Conservation (phyloP, 1,140 invertebrate genomes). For the Sinella curviseta region DNA sequence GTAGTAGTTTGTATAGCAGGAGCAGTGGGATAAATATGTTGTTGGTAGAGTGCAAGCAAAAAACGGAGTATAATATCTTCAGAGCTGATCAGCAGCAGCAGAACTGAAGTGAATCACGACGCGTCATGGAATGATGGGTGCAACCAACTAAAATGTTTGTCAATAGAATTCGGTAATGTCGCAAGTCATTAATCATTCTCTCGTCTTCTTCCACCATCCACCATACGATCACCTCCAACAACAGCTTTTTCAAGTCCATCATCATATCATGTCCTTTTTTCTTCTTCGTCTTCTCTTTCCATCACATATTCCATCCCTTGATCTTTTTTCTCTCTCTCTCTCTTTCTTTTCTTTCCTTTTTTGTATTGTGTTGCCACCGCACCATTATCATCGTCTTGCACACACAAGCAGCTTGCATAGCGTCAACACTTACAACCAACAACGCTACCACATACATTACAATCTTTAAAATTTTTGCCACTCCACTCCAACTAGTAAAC, state of each 20-base stretch:
- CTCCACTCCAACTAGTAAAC: too few relatives aligned
- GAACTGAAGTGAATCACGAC: constrained; percentile 12
- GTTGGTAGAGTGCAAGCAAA: too few relatives aligned
- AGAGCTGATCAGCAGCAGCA: background rate
- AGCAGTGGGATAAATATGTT: too few relatives aligned
- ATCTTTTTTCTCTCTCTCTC: constrained; percentile 7
- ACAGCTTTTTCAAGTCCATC: background rate
- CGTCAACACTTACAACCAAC: background rate
- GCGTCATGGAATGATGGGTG: constrained; percentile 49
- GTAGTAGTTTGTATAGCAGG: too few relatives aligned
- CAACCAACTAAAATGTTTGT: constrained; percentile 51
- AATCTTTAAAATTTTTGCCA: too few relatives aligned
- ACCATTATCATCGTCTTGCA: background rate
- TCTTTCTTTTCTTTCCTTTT: background rate
- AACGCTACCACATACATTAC: too few relatives aligned
- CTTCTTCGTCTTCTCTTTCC: background rate
- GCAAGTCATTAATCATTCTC: constrained; percentile 51
- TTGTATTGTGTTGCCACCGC: background rate
- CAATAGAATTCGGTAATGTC: constrained; percentile 51
- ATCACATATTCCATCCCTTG: background rate
- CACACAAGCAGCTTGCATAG: background rate
- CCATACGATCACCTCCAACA: background rate
- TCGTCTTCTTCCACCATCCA: constrained; percentile 7
- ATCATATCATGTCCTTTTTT: background rate
- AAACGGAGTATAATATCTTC: too few relatives aligned